phyloP scores from a whole-genome alignment of 1,140 invertebrate genomes.

The Tribolium castaneum region DNA sequence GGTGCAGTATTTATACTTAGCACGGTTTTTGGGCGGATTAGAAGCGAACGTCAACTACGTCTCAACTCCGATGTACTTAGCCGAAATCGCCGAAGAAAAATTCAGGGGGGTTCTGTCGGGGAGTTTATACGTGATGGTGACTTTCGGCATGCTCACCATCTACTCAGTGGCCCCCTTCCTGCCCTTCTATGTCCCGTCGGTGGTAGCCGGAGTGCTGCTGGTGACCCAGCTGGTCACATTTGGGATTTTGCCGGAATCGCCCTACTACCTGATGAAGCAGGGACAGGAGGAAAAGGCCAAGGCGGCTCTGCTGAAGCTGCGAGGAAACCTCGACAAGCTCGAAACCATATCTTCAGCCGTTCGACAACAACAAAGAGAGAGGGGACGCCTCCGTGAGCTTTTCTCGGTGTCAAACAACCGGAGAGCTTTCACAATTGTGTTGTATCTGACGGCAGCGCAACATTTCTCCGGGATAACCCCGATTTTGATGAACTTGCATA shows the following conservation, averaged over 20 bases:
- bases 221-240: conserved; percentile 43
- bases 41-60: conserved; percentile 58
- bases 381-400: conserved; percentile 51
- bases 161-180: conserved; percentile 58
- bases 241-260: conserved; percentile 53
- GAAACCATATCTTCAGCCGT: conserved; percentile 56
- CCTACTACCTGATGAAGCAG: conserved; percentile 53
- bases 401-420: conserved; percentile 54
- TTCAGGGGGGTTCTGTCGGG: conserved; percentile 57
- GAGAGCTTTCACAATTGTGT: conserved; percentile 56
- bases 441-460: conserved; percentile 54
- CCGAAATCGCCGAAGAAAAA: conserved; percentile 61
- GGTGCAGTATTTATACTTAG: conserved; percentile 66
- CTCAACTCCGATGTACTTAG: conserved; percentile 60
- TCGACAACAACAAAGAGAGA: conserved; percentile 46
- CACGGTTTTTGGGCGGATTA: conserved; percentile 61
- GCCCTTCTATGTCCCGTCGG: conserved; percentile 51
- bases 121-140: conserved; percentile 59
- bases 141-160: conserved; percentile 54
- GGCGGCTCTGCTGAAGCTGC: conserved; percentile 66
- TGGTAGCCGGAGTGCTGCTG: conserved; percentile 51
- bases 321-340: conserved; percentile 64
- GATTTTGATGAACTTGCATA: conserved; percentile 69
- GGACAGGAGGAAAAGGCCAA: conserved; percentile 65
- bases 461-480: conserved; percentile 60